A percentile compares a stretch with the other conserved stretches of the same genome.
These are phyloP conservation scores for Prorops nasuta DNA, from an alignment of 1,140 invertebrate genomes.

Conservation along the genomic window DNA sequence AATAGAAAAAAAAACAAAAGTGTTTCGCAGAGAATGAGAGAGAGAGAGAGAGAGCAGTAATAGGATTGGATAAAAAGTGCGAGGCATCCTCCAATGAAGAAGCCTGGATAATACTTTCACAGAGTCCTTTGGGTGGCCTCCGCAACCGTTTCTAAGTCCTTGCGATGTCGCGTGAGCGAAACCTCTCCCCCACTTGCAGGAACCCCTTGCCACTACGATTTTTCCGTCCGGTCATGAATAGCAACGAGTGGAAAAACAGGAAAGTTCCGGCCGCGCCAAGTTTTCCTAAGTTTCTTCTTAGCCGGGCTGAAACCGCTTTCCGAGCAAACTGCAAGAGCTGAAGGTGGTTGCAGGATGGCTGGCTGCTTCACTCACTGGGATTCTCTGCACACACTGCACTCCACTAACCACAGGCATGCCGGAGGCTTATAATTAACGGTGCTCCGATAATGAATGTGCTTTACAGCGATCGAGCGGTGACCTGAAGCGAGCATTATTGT, in stretches of 20 bases:
- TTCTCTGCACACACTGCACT: too few relatives aligned
- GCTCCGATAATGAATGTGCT: too few relatives aligned
- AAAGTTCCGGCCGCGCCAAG: slow-evolving; percentile 33
- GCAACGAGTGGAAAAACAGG: slow-evolving; percentile 45
- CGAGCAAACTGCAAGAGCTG: slow-evolving; percentile 8
- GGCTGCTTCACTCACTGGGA: too few relatives aligned
- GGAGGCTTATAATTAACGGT: too few relatives aligned
- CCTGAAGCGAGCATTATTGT: too few relatives aligned
- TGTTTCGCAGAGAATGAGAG: too few relatives aligned
- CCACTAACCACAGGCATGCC: too few relatives aligned
- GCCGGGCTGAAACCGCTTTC: slow-evolving; percentile 8
- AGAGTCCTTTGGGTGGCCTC: slow-evolving; percentile 15
- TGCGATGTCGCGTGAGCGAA: too few relatives aligned
- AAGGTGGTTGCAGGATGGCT: too few relatives aligned
- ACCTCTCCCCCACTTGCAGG: slow-evolving; percentile 18
- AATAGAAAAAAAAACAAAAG: too few relatives aligned
- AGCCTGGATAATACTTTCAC: slow-evolving; percentile 32
- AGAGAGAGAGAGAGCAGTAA: too few relatives aligned
- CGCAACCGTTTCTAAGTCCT: slow-evolving; percentile 1
- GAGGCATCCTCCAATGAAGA: slow-evolving; percentile 28
- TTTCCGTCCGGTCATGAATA: slow-evolving; percentile 43
- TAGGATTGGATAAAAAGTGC: slow-evolving; percentile 31
- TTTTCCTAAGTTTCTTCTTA: slow-evolving; percentile 24
- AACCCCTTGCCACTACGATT: slow-evolving; percentile 34
- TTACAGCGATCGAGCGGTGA: too few relatives aligned